Conservation (phyloP, 2,113 vertebrate genomes). For the Heptranchias perlo region DNA sequence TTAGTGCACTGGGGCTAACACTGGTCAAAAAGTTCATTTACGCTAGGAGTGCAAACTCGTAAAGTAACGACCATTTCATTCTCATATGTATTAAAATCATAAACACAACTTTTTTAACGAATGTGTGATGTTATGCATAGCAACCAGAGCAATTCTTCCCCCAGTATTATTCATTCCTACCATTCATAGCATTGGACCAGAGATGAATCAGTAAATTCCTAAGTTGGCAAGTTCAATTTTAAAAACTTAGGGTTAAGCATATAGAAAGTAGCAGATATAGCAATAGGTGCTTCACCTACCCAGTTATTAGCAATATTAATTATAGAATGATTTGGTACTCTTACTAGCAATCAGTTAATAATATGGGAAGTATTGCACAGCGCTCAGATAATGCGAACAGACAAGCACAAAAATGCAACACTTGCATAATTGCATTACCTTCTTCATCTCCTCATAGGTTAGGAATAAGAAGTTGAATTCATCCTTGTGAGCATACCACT, state of each 20-base stretch:
- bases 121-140: not conserved
- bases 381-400: not conserved
- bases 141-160: not conserved
- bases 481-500: conserved; percentile 55
- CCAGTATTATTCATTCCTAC: too few relatives aligned
- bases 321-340: not conserved
- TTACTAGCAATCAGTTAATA: not conserved
- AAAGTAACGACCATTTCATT: not conserved
- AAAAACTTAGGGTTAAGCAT: too few relatives aligned
- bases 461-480: conserved; percentile 63
- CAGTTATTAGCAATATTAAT: too few relatives aligned
- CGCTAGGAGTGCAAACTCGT: not conserved
- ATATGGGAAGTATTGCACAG: not conserved
- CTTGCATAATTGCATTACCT: conserved; percentile 46
- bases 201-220: not conserved
- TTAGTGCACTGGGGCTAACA: not conserved
- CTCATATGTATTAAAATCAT: not conserved
- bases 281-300: not conserved
- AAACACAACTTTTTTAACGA: not conserved
- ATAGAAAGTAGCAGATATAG: too few relatives aligned
- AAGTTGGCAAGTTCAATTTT: not conserved
- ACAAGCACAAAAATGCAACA: not conserved
- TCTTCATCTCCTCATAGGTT: conserved; percentile 63
- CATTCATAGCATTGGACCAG: not conserved
- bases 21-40: not conserved